Evolutionary conservation across 2,888 invertebrate genomes (phyloP), one percentile per base, ranked within the genome.

Genomic region (Resseliella maxima): DNA sequence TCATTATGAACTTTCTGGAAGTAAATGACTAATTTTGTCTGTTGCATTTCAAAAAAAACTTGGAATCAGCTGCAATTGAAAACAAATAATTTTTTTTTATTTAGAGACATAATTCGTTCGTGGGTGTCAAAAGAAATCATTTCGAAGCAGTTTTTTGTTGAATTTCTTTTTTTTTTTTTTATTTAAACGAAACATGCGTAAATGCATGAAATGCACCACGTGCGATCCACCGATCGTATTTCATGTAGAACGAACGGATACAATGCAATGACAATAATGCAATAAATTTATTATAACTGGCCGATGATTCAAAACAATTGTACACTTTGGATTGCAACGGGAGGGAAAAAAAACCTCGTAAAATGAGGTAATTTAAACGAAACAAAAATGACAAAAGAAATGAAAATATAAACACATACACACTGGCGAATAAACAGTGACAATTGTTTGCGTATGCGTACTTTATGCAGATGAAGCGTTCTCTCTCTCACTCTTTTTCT

Each of bases 301-400:
- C 83, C 38, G 83, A 83, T 38, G 83, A 83, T 83, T 83, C 83
- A 36, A 83, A 83, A 83, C 83, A 83, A 83, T n/a, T 83, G 72
- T 35, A 31, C 72, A 72, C 72, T 31, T 31, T 15, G 72, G 18
- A 72, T 59, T n/a, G n/a, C 27, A 15, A 83, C 12, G 83, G 21
- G 38, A n/a, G 21, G 41, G 5, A 64, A 64, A 27, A 3, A 50
- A 50, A 15, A 50, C 3, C 12, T n/a, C 38, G 15, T 24, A 36
- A 83, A 83, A 72, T 72, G 83, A 83, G 31, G 36, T 83, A 38
- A 83, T 35, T 72, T 38, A 83, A 38, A 83, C 83, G 83, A 83
- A 35, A 72, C 18, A 72, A 0, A 72, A 18, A 18, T 8, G 46
- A 18, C 8, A 18, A 50, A 18, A 50, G 46, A 50, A 50, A 18